A percentile compares a stretch with the other conserved stretches of the same genome.
Conservation (phyloP, 2,888 invertebrate species). For the Lasioglossum villosulum region DNA sequence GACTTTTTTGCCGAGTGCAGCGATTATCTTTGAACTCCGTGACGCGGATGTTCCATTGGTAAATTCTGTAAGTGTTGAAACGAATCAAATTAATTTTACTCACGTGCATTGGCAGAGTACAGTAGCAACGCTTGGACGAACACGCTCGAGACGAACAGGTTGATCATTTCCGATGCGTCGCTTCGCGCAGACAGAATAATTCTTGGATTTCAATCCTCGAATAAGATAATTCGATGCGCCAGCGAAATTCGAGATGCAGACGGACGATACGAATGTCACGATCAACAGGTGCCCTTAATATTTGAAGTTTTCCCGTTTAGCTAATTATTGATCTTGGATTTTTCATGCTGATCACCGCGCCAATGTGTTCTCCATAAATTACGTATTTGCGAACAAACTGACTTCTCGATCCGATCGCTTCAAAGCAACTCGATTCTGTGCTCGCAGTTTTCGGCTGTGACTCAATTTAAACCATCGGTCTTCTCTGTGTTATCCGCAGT, state of each 20-base stretch:
- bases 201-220: background rate
- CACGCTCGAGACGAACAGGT: background rate
- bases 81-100: slow-evolving; percentile 52
- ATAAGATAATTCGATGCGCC: background rate
- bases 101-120: slow-evolving; percentile 66
- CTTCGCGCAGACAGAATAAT: background rate
- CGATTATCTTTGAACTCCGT: background rate
- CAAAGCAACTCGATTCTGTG: background rate
- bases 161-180: slow-evolving; percentile 38
- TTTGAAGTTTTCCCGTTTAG: slow-evolving; percentile 22
- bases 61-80: background rate
- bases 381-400: too few species aligned
- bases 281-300: slow-evolving; percentile 81
- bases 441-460: background rate
- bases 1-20: background rate
- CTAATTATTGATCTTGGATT: slow-evolving; percentile 38
- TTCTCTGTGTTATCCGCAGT: background rate
- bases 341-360: too few species aligned
- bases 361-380: too few species aligned
- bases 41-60: background rate
- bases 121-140: slow-evolving; percentile 46
- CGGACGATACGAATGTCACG: slow-evolving; percentile 75
- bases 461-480: background rate
- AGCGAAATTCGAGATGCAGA: slow-evolving; percentile 51
- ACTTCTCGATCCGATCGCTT: background rate